These are phyloP conservation scores for Tholera decimalis DNA, from an alignment of 2,888 invertebrate species.

Conservation along the genomic window DNA sequence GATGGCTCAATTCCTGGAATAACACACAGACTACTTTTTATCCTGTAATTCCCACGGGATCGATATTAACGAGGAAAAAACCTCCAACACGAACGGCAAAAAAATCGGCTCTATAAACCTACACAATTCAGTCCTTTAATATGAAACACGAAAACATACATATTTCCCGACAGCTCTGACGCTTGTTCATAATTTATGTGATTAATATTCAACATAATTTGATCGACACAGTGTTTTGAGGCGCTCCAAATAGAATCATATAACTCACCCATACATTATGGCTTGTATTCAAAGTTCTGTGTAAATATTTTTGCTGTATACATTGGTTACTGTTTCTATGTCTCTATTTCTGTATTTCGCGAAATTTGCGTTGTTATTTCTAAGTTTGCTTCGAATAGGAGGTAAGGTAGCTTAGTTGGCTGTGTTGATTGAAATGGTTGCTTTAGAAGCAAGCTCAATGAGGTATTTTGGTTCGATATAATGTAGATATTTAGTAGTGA, in stretches of 20 bases:
- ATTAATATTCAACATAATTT: slow-evolving; percentile 72
- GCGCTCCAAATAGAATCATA: slow-evolving; percentile 74
- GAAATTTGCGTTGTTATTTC: slow-evolving; percentile 57
- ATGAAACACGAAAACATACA: slow-evolving; percentile 8
- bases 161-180: slow-evolving; percentile 27
- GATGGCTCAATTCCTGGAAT: no score
- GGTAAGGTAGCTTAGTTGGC: slow-evolving; percentile 15
- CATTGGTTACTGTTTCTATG: slow-evolving; percentile 52
- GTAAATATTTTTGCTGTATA: slow-evolving; percentile 63
- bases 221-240: slow-evolving; percentile 76
- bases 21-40: no score
- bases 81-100: no score
- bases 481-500: background rate
- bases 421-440: slow-evolving; percentile 11
- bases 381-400: slow-evolving; percentile 36
- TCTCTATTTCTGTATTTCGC: slow-evolving; percentile 63
- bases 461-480: background rate
- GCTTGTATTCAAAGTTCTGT: slow-evolving; percentile 66
- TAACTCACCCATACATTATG: slow-evolving; percentile 72
- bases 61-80: no score
- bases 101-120: no score
- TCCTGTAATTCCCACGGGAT: no score
- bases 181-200: slow-evolving; percentile 56
- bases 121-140: no score
- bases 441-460: background rate